Evolutionary conservation across 2,113 vertebrate species (phyloP).

Genomic region (Egretta garzetta): DNA sequence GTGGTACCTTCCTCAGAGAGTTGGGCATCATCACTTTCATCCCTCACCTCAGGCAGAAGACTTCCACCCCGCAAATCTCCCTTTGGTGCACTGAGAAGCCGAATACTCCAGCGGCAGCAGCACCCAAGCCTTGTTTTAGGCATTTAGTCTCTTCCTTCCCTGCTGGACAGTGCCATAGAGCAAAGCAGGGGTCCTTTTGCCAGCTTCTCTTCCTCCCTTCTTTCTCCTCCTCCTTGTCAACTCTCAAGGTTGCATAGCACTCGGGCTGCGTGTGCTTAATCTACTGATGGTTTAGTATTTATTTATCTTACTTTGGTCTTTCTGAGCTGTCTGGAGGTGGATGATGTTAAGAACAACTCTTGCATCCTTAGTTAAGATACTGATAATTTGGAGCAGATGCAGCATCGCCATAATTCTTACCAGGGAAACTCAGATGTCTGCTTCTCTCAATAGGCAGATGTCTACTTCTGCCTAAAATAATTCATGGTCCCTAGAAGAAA

Average conservation of each 20-base stretch:
- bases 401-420: not conserved
- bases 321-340: not conserved
- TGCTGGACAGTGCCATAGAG: not conserved
- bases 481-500: not conserved
- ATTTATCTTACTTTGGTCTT: not conserved
- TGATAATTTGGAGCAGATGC: not conserved
- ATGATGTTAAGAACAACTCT: not conserved
- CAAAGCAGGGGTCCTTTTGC: not conserved
- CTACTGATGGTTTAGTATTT: not conserved
- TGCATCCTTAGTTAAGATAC: not conserved
- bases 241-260: not conserved
- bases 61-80: not conserved
- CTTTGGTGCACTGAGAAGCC: not conserved
- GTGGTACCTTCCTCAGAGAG: not conserved
- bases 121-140: not conserved
- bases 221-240: not conserved
- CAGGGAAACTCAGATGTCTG: not conserved
- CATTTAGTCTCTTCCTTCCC: not conserved
- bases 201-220: not conserved
- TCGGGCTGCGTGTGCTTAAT: not conserved
- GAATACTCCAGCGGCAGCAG: not conserved
- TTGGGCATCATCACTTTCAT: not conserved
- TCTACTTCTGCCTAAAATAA: not conserved
- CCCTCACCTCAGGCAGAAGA: accelerated
- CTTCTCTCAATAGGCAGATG: not conserved